A percentile compares a stretch with the other conserved stretches of the same genome.
phyloP scores from a whole-genome alignment of 2,113 vertebrate genomes.

The Sitta europaea region DNA sequence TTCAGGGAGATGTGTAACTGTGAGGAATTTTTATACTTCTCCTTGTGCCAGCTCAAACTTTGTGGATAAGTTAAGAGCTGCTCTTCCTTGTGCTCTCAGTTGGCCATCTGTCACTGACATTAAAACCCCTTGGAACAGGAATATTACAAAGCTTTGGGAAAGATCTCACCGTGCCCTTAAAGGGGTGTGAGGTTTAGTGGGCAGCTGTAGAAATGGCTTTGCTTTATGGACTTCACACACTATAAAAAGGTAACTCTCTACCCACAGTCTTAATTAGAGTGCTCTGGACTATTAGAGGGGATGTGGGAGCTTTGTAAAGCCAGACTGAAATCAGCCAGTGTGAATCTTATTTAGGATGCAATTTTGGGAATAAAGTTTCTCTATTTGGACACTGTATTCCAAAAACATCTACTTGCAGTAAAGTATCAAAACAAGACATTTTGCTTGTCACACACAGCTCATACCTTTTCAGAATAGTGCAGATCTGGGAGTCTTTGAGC shows the following conservation, averaged over 20 bases:
- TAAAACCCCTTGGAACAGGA: neutral
- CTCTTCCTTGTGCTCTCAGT: neutral
- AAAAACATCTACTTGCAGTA: neutral
- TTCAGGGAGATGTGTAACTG: neutral
- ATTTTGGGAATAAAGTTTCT: neutral
- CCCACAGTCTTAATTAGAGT: constrained; percentile 15
- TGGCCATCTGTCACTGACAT: neutral
- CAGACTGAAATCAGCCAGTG: neutral
- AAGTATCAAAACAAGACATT: neutral
- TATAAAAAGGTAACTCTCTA: constrained; percentile 35
- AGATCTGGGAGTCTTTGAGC: neutral
- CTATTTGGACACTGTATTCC: neutral
- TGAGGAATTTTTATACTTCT: neutral
- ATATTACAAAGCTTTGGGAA: neutral
- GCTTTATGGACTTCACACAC: neutral
- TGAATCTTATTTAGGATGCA: neutral
- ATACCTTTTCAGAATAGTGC: neutral
- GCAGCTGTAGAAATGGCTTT: constrained; percentile 12
- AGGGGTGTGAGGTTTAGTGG: neutral
- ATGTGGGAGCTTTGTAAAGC: neutral
- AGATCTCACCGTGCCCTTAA: neutral
- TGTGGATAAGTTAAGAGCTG: neutral
- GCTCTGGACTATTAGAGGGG: neutral
- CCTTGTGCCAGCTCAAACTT: neutral
- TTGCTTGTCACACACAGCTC: neutral